Base-by-base conservation (phyloP, 2,113 vertebrate species). In the Xiphorhynchus elegans region DNA sequence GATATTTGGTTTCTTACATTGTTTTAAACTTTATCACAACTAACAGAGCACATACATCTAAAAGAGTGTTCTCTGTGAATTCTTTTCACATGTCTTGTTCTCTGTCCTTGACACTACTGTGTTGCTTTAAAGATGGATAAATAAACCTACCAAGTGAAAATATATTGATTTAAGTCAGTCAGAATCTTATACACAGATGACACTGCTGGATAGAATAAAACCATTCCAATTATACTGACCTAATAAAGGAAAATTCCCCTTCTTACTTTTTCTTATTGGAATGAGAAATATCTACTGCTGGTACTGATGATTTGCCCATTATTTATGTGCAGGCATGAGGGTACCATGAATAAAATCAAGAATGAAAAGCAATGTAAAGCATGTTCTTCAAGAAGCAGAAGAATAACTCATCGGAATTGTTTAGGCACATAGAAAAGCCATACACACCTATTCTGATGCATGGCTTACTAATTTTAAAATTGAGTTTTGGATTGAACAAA, bases 21-120 rank as follows among this genome's bases (percentile, higher is more conserved):
- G 74, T 96, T 98, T 97, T 78, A 97, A 97, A 87, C 67, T 96
- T 95, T 78, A 69, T 94, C 78, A 82, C 97, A 97, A 97, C 98
- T 98, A 98, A 92, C 23, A 93, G 44, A 49, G 20, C 16, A 25
- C 26, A 63, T 19, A 29, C 12, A 64, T 47, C 33, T 88, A 31
- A 47, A 47, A 33, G 69, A 64, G 19, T 59, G 13, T 35, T 83
- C 23, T 73, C 44, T 64, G 28, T 49, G 31, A 24, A 11, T 42
- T 88, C 16, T 33, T 84, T 72, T 69, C 31, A 20, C 5, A 42
- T 47, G 58, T 75, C 66, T 94, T 8, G 39, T 35, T 91, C 11
- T 87, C 52, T 93, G 63, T 76, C 80, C 84, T 90, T 87, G 47
- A 56, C 11, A 4, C 26, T 14, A 16, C 2, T 44, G 5, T 39